Evolutionary conservation across 2,797 vertebrate genomes (phyloP), one percentile per base, ranked within the genome.

Genomic region (Alcedo atthis): DNA sequence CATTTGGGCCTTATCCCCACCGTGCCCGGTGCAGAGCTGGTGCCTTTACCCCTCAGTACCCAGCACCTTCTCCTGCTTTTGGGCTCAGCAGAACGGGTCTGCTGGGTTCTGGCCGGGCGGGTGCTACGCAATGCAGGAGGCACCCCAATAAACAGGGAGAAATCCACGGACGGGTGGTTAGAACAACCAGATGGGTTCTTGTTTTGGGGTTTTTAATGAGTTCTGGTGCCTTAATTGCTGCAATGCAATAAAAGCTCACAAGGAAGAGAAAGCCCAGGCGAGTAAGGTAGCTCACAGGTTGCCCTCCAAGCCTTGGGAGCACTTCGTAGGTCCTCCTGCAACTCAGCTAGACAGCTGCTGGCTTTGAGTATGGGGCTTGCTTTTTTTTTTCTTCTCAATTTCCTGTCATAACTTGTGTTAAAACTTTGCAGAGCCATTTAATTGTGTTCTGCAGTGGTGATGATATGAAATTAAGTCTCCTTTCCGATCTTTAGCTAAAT

Each of bases 361-460:
- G 33, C 90, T 75, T 59, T 8, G 28, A 88, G 77, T 75, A 80
- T 71, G 70, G 74, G 80, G 90, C 67, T 87, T 78, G 63, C 25
- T 75, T 49, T 55, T 67, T 63, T 54, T 71, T 73, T 43, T 51
- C 51, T 28, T 51, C 51, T 28, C 63, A 68, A 81, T 79, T 88
- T 93, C 92, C 35, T 93, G 93, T 83, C 68, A 12, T 28, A 81
- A 94, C 94, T 94, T 92, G 94, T 0, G 1, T 69, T 73, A 75
- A 84, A 92, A 92, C 85, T 94, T 84, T 6, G 81, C 90, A 86
- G 88, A 94, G 93, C 83, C 86, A 93, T 70, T 92, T 89, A 96
- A 93, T 91, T 95, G 90, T 0, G 0, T 62, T 95, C 90, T 94
- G 90, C 1, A 45, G 85, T 40, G 59, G 48, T 55, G 90, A 81